These are phyloP conservation scores for Plagiodera versicolora DNA, from an alignment of 2,888 invertebrate species.

Conservation along the genomic window DNA sequence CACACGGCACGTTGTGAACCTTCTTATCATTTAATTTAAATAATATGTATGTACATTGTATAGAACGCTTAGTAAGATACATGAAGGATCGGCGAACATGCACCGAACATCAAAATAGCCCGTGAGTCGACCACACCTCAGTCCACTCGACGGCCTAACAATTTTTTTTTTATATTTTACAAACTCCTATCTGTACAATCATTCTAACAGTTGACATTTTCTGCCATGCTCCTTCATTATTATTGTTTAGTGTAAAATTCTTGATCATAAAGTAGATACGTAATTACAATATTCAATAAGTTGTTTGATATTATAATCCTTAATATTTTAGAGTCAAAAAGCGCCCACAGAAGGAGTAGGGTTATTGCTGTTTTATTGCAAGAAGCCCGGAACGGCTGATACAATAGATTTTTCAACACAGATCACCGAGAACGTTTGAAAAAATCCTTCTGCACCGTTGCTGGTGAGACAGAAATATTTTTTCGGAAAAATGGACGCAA, in stretches of 20 bases:
- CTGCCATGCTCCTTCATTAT: slow-evolving; percentile 52
- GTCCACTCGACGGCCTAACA: slow-evolving; percentile 50
- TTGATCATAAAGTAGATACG: slow-evolving; percentile 57
- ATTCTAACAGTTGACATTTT: slow-evolving; percentile 46
- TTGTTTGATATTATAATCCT: slow-evolving; percentile 52
- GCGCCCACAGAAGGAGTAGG: slow-evolving; percentile 60
- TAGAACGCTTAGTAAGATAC: slow-evolving; percentile 67
- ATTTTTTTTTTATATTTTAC: slow-evolving; percentile 52
- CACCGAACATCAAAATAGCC: slow-evolving; percentile 58
- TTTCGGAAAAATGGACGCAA: no score
- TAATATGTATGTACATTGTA: slow-evolving; percentile 73
- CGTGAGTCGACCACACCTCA: slow-evolving; percentile 52
- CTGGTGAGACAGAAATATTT: no score
- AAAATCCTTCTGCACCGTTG: neutral
- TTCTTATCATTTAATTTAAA: slow-evolving; percentile 76
- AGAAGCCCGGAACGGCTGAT: slow-evolving; percentile 58
- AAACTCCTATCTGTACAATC: slow-evolving; percentile 58
- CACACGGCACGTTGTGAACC: slow-evolving; percentile 90
- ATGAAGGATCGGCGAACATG: slow-evolving; percentile 61
- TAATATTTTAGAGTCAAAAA: slow-evolving; percentile 57
- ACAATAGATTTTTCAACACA: slow-evolving; percentile 64
- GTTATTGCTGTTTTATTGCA: slow-evolving; percentile 62
- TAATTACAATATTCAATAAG: slow-evolving; percentile 53
- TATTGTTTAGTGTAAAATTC: slow-evolving; percentile 58
- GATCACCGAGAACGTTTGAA: slow-evolving; percentile 45